Evolutionary conservation across 2,888 invertebrate genomes (phyloP).

Genomic region (Cataglyphis albicans): DNA sequence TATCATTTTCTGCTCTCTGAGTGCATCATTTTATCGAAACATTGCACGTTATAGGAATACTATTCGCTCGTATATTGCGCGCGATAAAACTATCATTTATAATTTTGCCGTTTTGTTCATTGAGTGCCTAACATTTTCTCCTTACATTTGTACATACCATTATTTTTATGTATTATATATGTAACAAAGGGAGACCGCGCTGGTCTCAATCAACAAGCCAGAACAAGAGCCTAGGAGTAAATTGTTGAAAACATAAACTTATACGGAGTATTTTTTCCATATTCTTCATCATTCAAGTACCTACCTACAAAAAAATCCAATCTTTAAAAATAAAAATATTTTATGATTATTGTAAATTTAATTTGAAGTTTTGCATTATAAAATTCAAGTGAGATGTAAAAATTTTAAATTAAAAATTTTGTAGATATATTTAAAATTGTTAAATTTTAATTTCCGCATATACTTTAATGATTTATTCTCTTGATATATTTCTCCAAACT

Average conservation of each 20-base stretch:
- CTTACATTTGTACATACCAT: constrained; percentile 84
- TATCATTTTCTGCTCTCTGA: constrained; percentile 73
- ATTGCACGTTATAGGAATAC: constrained; percentile 58
- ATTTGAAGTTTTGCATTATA: neutral
- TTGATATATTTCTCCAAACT: too few relatives aligned
- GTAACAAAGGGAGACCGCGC: constrained; percentile 75
- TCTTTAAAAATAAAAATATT: neutral
- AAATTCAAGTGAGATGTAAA: neutral
- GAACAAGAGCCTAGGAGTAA: constrained; percentile 81
- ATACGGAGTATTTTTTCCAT: constrained; percentile 57
- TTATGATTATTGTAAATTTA: neutral
- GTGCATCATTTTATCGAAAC: constrained; percentile 69
- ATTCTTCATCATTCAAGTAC: neutral
- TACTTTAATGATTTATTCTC: neutral
- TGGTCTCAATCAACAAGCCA: constrained; percentile 78
- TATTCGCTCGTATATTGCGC: constrained; percentile 56
- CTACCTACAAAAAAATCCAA: neutral
- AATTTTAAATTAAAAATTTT: neutral
- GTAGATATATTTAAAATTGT: neutral
- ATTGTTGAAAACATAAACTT: constrained; percentile 77
- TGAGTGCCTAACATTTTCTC: constrained; percentile 83
- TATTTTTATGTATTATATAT: constrained; percentile 84
- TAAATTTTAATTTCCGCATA: neutral
- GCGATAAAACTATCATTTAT: constrained; percentile 71
- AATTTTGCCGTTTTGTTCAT: constrained; percentile 81